phyloP scores from a whole-genome alignment of 2,888 invertebrate genomes.

The Emmelina monodactyla region DNA sequence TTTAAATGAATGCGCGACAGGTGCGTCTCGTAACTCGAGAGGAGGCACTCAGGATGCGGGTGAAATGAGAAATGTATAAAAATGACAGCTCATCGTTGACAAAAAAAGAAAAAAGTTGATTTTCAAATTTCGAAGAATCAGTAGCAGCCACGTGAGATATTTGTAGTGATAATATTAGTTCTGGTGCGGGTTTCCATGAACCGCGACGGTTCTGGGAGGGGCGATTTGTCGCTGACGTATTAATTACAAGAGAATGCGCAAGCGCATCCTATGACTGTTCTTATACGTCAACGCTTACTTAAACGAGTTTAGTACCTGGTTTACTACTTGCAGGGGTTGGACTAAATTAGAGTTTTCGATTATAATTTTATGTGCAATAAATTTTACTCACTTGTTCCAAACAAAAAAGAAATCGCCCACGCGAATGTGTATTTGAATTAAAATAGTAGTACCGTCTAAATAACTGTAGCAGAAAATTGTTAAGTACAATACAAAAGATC shows the following conservation, averaged over 20 bases:
- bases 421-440: too few species aligned
- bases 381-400: too few species aligned
- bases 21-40: constrained; percentile 33
- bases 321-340: too few species aligned
- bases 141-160: constrained; percentile 45
- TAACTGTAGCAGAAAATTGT: too few species aligned
- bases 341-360: too few species aligned
- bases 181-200: constrained; percentile 40
- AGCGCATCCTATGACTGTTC: constrained; percentile 10
- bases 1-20: constrained; percentile 21
- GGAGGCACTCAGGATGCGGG: constrained; percentile 21
- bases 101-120: constrained; percentile 28
- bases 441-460: too few species aligned
- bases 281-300: too few species aligned
- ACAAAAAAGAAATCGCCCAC: too few species aligned
- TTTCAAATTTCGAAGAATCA: constrained; percentile 33
- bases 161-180: constrained; percentile 57
- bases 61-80: constrained; percentile 34
- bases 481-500: too few species aligned
- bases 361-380: too few species aligned
- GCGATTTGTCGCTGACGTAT: constrained; percentile 31
- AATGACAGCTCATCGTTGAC: constrained; percentile 29
- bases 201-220: constrained; percentile 26
- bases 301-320: too few species aligned
- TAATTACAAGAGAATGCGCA: constrained; percentile 36